A percentile compares a stretch with the other conserved stretches of the same genome.
These are phyloP conservation scores for Prosopocoilus inquinatus DNA, from an alignment of 2,888 invertebrate species.

Conservation along the genomic window DNA sequence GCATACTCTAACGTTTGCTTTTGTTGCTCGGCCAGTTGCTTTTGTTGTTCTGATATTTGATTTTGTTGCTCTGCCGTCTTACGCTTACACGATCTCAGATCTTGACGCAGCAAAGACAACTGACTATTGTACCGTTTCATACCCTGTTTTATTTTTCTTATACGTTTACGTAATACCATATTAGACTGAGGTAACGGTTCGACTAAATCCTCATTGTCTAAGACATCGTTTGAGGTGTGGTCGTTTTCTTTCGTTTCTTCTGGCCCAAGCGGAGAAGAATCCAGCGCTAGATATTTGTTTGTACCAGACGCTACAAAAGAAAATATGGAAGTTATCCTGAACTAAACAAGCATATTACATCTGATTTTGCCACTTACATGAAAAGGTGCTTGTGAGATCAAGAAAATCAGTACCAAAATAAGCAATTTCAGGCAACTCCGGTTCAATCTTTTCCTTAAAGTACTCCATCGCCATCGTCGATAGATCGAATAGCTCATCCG, in stretches of 20 bases:
- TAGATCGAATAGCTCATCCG: conserved; percentile 90
- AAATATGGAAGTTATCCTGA: not conserved
- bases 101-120: conserved; percentile 73
- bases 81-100: conserved; percentile 75
- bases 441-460: conserved; percentile 92
- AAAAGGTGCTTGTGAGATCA: conserved; percentile 69
- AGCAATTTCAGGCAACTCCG: conserved; percentile 82
- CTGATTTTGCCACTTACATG: conserved; percentile 55
- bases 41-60: conserved; percentile 75
- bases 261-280: conserved; percentile 59
- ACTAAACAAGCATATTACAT: not conserved
- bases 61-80: conserved; percentile 84
- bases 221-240: conserved; percentile 53
- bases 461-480: conserved; percentile 98
- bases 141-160: conserved; percentile 83
- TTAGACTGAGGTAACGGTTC: conserved; percentile 76
- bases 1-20: conserved; percentile 78
- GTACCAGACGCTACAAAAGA: conserved; percentile 55
- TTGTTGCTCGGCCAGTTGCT: conserved; percentile 69
- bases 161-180: conserved; percentile 82
- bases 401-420: conserved; percentile 85
- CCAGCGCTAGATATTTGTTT: conserved; percentile 58
- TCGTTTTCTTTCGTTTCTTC: conserved; percentile 54
- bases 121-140: conserved; percentile 88
- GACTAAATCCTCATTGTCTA: conserved; percentile 51